Evolutionary conservation across 1,140 invertebrate species (phyloP), one percentile per base, ranked within the genome.

Genomic region (Tigriopus japonicus): DNA sequence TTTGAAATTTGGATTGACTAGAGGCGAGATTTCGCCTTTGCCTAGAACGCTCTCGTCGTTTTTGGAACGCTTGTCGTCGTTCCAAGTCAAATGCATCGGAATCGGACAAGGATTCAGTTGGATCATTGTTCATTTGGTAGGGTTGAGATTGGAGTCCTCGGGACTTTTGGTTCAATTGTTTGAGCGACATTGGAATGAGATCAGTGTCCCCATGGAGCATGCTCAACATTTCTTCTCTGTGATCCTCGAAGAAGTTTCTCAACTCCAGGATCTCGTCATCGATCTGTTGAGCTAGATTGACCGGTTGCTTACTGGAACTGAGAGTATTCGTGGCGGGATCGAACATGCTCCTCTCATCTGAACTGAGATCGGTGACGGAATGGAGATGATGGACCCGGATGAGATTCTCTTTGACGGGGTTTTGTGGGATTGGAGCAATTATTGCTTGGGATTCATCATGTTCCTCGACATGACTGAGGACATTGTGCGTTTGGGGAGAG

Each of bases 201-300:
- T 35, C 28, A 9, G 28, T 35, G 28, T 35, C 45, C 10, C 23
- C 53, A 6, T 55, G 15, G 53, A 60, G 14, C 15, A 60, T 15
- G 14, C 42, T 21, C 58, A 60, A 52, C 58, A 60, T 60, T 52
- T 60, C 58, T 52, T 60, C 58, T 7, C 58, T 5, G 35, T 60
- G 58, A 52, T 60, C 58, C 12, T 60, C 58, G 41, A 60, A 60
- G n/a, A 60, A 52, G 21, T 17, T 42, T 6, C 58, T 28, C 41
- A 60, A 35, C n/a, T 52, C 41, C 1, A 15, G 17, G 35, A 60
- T 60, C 13, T 60, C 58, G 15, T 60, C 10, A 35, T 60, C 41
- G 28, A 60, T 60, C 23, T 60, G 58, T 21, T 52, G 19, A 2
- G 41, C 58, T 12, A 35, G 49, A 52, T 49, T 49, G 45, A 49